A percentile compares a stretch with the other conserved stretches of the same genome.
phyloP scores from a whole-genome alignment of 1,140 invertebrate species.

The Onthophagus taurus region DNA sequence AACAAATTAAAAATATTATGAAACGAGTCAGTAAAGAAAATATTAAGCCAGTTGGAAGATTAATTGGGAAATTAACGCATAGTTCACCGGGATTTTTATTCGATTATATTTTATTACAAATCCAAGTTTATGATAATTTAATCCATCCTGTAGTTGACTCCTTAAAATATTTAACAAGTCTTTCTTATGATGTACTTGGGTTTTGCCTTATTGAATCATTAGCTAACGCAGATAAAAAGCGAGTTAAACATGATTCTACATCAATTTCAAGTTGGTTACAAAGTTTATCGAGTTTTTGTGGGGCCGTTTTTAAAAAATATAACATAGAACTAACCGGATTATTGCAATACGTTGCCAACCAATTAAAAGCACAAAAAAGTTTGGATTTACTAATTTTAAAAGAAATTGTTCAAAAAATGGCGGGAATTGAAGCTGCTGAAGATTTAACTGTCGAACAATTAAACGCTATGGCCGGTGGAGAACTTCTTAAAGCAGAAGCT shows the following conservation, averaged over 20 bases:
- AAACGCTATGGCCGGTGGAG: slow-evolving; percentile 92
- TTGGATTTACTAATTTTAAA: slow-evolving; percentile 91
- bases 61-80: slow-evolving; percentile 94
- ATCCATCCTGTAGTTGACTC: slow-evolving; percentile 96
- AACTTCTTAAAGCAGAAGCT: slow-evolving; percentile 87
- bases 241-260: slow-evolving; percentile 84
- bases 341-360: slow-evolving; percentile 94
- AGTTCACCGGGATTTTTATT: slow-evolving; percentile 91
- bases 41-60: slow-evolving; percentile 90
- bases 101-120: slow-evolving; percentile 89
- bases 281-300: slow-evolving; percentile 88
- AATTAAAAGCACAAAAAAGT: slow-evolving; percentile 91
- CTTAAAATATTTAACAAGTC: slow-evolving; percentile 88
- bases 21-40: slow-evolving; percentile 98
- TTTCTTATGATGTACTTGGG: slow-evolving; percentile 94
- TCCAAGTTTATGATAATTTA: slow-evolving; percentile 98
- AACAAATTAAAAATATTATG: slow-evolving; percentile 93
- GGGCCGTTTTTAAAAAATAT: slow-evolving; percentile 95
- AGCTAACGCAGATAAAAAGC: slow-evolving; percentile 60
- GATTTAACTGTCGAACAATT: slow-evolving; percentile 95
- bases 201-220: slow-evolving; percentile 94
- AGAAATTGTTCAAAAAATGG: slow-evolving; percentile 99
- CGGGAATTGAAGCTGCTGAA: slow-evolving; percentile 92
- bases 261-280: slow-evolving; percentile 92
- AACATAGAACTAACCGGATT: slow-evolving; percentile 91